Base-by-base conservation (phyloP, 2,797 vertebrate genomes). In the Ciconia nigra region DNA sequence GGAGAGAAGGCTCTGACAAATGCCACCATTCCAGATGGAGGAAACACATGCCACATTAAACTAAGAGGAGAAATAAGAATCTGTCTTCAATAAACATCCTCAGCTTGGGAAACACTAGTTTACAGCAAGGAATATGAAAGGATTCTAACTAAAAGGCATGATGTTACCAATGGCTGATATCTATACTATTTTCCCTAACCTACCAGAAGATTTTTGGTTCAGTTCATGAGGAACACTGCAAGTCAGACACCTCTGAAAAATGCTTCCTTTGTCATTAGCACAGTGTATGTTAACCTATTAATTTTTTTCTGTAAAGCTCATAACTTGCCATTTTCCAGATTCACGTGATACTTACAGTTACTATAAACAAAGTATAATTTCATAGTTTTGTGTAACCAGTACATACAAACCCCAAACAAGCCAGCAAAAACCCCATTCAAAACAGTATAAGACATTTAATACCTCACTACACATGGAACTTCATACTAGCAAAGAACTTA, bases 381-480 rank as follows among this genome's bases (percentile, higher is more conserved):
- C 33, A 49, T 22, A 47, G 6, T 10, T 49, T 57, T 49, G 4
- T 33, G 3, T 35, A 67, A 52, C 10, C 11, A 71, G 2, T 37
- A 54, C 5, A 20, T 35, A 69, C 42, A 55, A 37, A 8, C 1
- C 13, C 29, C 11, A 84, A 85, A 54, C 0, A 82, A 85, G 46
- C 1, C 10, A 70, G 28, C 11, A 65, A 33, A 47, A 77, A 66
- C 2, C 4, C 0, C 18, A 58, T 7, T 7, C 12, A n/a, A 79
- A 42, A 28, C 3, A 51, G 1, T 15, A 1, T 3, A 57, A 62
- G 7, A 9, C 8, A 19, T n/a, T 78, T 77, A 20, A 58, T 41
- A 37, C 3, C 13, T 42, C 4, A 39, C 12, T 54, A 31, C 10
- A 33, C 6, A 15, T 2, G 17, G 2, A 78, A 35, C 3, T 66